Conservation (phyloP, 2,888 invertebrate genomes). For the Drosophila fungiperda region DNA sequence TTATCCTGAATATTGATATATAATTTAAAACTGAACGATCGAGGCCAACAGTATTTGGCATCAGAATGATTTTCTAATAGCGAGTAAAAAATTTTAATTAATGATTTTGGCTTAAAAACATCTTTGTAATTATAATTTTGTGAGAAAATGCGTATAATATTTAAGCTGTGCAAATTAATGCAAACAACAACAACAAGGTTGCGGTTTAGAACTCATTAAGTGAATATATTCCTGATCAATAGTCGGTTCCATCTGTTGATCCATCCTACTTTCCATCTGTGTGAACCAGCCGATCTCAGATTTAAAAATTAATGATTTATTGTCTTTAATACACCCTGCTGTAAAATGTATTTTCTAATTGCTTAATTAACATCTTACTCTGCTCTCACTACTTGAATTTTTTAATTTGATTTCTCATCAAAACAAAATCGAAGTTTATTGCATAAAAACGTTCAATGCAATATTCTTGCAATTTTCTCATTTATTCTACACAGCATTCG, state of each 20-base stretch:
- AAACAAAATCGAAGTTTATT: neutral
- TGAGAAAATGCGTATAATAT: neutral
- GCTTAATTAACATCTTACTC: neutral
- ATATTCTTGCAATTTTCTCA: constrained; percentile 1
- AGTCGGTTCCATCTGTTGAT: neutral
- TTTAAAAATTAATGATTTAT: neutral
- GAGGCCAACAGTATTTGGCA: neutral
- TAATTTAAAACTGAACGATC: constrained; percentile 26
- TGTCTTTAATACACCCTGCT: neutral
- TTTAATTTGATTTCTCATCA: neutral
- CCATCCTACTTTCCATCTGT: neutral
- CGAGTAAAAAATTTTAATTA: neutral
- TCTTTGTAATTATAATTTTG: neutral
- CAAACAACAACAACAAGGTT: neutral
- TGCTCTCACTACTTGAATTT: neutral
- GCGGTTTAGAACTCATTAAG: neutral
- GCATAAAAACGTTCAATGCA: constrained; percentile 2
- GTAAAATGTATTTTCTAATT: neutral
- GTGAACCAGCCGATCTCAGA: neutral
- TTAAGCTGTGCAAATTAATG: neutral
- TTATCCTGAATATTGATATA: constrained; percentile 8
- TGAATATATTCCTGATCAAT: neutral
- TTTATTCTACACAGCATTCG: neutral
- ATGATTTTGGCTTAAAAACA: neutral
- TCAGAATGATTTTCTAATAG: neutral